phyloP scores from a whole-genome alignment of 2,888 invertebrate species.

The Alentia gelatinosa region DNA sequence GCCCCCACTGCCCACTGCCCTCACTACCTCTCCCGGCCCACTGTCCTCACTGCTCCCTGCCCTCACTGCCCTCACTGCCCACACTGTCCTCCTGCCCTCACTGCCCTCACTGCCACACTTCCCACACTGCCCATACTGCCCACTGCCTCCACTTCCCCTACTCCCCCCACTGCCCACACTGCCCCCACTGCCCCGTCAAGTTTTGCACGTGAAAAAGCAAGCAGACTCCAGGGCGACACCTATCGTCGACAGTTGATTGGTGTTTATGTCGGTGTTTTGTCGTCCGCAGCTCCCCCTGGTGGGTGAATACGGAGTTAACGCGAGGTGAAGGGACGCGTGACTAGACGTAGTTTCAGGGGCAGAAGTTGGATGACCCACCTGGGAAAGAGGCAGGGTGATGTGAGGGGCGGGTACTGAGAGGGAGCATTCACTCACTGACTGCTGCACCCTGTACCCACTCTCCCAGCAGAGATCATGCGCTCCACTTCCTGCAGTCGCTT shows the following conservation, averaged over 20 bases:
- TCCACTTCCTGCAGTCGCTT: too few species aligned
- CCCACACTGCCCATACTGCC: too few species aligned
- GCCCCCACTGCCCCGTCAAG: background rate
- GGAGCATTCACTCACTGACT: background rate
- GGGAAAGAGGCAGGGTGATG: background rate
- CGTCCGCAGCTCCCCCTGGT: background rate
- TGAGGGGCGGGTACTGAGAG: background rate
- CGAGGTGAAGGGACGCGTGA: background rate
- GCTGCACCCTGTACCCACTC: background rate
- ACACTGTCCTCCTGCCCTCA: background rate
- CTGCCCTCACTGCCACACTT: background rate
- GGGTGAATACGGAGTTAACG: background rate
- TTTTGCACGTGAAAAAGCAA: background rate
- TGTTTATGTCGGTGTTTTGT: slow-evolving; percentile 18
- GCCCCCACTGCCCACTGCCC: too few species aligned
- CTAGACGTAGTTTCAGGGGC: background rate
- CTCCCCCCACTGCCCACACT: background rate
- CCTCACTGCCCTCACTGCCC: too few species aligned
- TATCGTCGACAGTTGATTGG: background rate
- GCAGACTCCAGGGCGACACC: background rate
- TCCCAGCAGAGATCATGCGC: too few species aligned
- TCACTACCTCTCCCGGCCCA: too few species aligned
- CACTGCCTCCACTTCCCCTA: background rate
- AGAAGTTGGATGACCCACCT: background rate
- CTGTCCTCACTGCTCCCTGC: too few species aligned